Percentiles rank a stretch among this genome's conserved stretches.
Evolutionary conservation across 2,797 vertebrate species (phyloP).

Genomic region (Enteromius radiatus): DNA sequence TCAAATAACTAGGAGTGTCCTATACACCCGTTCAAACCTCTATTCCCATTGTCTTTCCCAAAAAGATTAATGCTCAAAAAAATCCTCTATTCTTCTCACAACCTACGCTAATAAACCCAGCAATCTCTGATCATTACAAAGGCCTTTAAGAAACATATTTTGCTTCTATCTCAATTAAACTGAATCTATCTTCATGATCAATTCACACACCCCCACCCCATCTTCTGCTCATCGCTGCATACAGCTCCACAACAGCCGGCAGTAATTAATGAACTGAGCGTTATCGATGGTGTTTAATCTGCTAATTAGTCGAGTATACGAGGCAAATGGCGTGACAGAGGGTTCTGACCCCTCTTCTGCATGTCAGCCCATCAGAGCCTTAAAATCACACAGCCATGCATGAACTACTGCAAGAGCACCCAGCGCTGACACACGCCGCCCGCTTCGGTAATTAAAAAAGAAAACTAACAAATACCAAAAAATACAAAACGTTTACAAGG

Average conservation of each 20-base stretch:
- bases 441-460: not conserved
- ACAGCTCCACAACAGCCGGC: not conserved
- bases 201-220: conserved; percentile 35
- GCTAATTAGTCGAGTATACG: conserved; percentile 51
- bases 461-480: not conserved
- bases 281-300: conserved; percentile 51
- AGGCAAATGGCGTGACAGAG: conserved; percentile 37
- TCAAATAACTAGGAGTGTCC: not conserved
- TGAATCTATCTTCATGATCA: conserved; percentile 17
- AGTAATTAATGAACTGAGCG: conserved; percentile 45
- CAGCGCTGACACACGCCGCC: not conserved
- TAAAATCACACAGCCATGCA: conserved; percentile 42
- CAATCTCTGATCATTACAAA: not conserved
- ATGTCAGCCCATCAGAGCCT: conserved; percentile 30
- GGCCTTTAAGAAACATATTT: not conserved
- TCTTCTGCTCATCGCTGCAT: conserved; percentile 7
- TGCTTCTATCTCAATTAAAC: conserved; percentile 1
- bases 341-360: conserved; percentile 51
- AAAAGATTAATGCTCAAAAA: no score
- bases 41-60: not conserved
- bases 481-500: not conserved
- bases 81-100: no score
- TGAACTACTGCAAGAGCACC: conserved; percentile 12
- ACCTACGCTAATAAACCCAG: not conserved
- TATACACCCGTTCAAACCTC: not conserved